Evolutionary conservation across 2,113 vertebrate genomes (phyloP).

Genomic region (Geococcyx californianus): DNA sequence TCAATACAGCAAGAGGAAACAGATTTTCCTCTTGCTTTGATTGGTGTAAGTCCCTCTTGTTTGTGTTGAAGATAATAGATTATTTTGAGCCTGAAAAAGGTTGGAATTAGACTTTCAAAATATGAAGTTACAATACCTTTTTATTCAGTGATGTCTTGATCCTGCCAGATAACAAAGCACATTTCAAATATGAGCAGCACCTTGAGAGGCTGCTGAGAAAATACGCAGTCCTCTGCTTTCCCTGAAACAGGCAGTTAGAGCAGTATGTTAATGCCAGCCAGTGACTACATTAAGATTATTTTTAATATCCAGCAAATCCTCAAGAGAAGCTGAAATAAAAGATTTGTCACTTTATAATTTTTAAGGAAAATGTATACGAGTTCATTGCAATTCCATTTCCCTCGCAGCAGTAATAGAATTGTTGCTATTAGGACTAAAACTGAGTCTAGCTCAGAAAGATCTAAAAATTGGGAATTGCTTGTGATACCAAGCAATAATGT

Average conservation of each 20-base stretch:
- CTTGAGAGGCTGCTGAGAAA: not conserved
- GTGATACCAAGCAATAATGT: conserved; percentile 43
- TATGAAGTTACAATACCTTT: not conserved
- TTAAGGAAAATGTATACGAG: conserved; percentile 24
- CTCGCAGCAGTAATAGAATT: conserved; percentile 16
- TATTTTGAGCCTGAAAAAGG: not conserved
- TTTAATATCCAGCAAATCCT: conserved; percentile 58
- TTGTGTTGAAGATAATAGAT: not conserved
- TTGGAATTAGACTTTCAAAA: conserved; percentile 27
- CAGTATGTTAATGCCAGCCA: conserved; percentile 7
- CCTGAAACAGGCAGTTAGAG: not conserved
- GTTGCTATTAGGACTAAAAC: conserved; percentile 34
- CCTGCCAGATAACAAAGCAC: not conserved
- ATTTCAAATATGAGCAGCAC: not conserved
- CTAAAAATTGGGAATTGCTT: conserved; percentile 45
- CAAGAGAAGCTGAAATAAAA: conserved; percentile 47
- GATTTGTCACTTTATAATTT: conserved; percentile 44
- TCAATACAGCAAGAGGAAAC: not conserved
- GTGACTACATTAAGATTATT: conserved; percentile 50
- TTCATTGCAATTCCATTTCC: conserved; percentile 43
- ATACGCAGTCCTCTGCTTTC: not conserved
- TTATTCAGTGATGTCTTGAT: not conserved
- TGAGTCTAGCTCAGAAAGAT: conserved; percentile 28
- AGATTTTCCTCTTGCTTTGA: not conserved
- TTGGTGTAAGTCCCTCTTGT: not conserved